Evolutionary conservation across 2,888 invertebrate genomes (phyloP), one percentile per base, ranked within the genome.

Genomic region (Pseudococcus jackbeardsleyi): DNA sequence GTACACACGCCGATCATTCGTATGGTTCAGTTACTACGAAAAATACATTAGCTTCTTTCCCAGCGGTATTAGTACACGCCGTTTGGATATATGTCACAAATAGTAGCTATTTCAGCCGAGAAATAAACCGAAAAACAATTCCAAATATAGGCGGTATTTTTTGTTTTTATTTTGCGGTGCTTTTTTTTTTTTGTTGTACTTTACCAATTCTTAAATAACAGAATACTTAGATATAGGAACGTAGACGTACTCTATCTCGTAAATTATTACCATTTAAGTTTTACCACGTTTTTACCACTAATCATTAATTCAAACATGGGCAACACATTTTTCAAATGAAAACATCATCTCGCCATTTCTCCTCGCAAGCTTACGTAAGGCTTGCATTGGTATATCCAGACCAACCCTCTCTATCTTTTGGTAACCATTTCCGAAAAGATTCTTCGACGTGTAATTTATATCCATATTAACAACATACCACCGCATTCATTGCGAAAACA

Each of bases 11-110:
- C 79, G 79, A 46, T 82, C 79, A 46, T 82, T 82, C 79, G 26
- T 82, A 82, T 82, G 79, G 79, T 82, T 82, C 46, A 46, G 79
- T 82, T 82, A 82, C 42, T 46, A 12, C 46, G 79, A 82, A 82
- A 82, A 82, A 82, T 46, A 82, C 79, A 82, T 82, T 82, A 82
- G 46, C 79, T 82, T 19, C 33, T 82, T 46, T 82, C 79, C 79
- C 79, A 46, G 19, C 42, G 79, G 79, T 82, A 46, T 46, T 46
- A 19, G 33, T 82, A 82, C 46, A 15, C 79, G 26, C 72, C 46
- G 79, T 82, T 82, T 19, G 79, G 11, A 46, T 46, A 46, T 82
- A 82, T 82, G 79, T 82, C 79, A 82, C 39, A 46, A 82, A 72
- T 72, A 33, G 72, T 72, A 68, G n/a, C 15, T 59, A 59, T 26